Base-by-base conservation (phyloP, 2,888 invertebrate genomes). In the Tribolium freemani region DNA sequence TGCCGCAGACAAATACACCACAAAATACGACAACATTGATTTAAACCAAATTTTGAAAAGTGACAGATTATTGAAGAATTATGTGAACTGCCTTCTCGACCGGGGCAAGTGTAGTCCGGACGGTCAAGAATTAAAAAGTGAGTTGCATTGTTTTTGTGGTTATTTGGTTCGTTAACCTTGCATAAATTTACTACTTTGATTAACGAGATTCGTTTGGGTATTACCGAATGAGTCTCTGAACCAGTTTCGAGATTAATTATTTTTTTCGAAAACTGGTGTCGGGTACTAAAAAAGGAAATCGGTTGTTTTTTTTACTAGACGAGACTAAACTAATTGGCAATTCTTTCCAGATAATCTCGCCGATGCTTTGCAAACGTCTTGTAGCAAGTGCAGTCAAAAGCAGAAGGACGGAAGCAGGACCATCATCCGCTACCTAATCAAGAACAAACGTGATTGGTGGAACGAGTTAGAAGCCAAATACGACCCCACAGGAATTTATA, bases 71-170 rank as follows among this genome's bases (percentile, higher is more conserved):
- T 84, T 93, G 5, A 78, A 78, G 48, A 82, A 80, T 71, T 84
- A 84, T 64, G 74, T 82, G 44, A 79, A 81, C 48, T 84, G 94
- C 79, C 79, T 94, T 30, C 83, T 93, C 78, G 90, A 90, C 0
- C 87, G 86, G 73, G 91, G 91, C 8, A 90, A 88, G 63, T 94
- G 94, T 84, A 92, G 90, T 2, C 88, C 93, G 3, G 93, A 93
- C 80, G 93, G 90, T 69, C 89, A 89, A 77, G 91, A 92, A 85
- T 85, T 94, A 6, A 93, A 92, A 88, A 88, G 94, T 94, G 84
- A 88, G 90, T 87, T 45, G 63, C 9, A 31, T 60, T 57, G 50
- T 11, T 70, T 54, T 31, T 11, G 44, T 21, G 30, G 5, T 6
- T 56, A 30, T 38, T 38, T 57, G 16, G 44, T 31, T 57, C 53